These are phyloP conservation scores for Hirudo medicinalis DNA, from an alignment of 1,140 invertebrate genomes.

Conservation along the genomic window DNA sequence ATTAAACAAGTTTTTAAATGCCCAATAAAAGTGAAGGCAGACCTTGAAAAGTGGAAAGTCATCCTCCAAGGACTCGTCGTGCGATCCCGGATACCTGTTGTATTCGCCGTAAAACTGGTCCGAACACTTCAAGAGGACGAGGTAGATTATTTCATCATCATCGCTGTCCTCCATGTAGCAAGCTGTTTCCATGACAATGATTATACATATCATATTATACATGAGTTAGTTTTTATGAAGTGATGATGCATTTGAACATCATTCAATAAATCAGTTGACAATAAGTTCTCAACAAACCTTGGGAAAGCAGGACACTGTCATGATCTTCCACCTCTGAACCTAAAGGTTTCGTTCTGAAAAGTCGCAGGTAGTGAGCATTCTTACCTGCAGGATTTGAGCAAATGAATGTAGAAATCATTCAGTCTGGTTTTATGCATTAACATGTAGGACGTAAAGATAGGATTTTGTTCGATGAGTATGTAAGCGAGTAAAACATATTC, in stretches of 20 bases:
- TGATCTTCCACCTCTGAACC: constrained; percentile 53
- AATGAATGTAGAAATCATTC: too few species aligned
- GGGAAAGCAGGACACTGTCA: background rate
- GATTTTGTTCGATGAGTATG: too few species aligned
- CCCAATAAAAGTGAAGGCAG: constrained; percentile 22
- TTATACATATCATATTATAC: background rate
- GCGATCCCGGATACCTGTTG: constrained; percentile 76
- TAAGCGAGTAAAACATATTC: too few species aligned
- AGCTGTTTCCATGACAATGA: constrained; percentile 35
- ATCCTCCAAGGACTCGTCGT: constrained; percentile 69
- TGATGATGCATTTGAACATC: too few species aligned
- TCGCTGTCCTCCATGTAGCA: constrained; percentile 34
- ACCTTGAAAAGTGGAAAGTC: constrained; percentile 76
- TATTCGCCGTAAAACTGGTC: constrained; percentile 73
- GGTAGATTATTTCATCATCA: constrained; percentile 53
- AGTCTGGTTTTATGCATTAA: too few species aligned
- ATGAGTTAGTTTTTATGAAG: too few species aligned
- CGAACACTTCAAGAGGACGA: constrained; percentile 74
- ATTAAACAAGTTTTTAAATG: too few species aligned
- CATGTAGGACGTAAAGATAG: too few species aligned
- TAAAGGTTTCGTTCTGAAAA: constrained; percentile 66
- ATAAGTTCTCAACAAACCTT: constrained; percentile 1
- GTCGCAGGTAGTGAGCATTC: constrained; percentile 62
- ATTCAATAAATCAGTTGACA: background rate
- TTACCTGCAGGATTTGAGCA: constrained; percentile 44